A percentile compares a stretch with the other conserved stretches of the same genome.
Conservation (phyloP, 2,888 invertebrate species). For the Girardia tigrina region DNA sequence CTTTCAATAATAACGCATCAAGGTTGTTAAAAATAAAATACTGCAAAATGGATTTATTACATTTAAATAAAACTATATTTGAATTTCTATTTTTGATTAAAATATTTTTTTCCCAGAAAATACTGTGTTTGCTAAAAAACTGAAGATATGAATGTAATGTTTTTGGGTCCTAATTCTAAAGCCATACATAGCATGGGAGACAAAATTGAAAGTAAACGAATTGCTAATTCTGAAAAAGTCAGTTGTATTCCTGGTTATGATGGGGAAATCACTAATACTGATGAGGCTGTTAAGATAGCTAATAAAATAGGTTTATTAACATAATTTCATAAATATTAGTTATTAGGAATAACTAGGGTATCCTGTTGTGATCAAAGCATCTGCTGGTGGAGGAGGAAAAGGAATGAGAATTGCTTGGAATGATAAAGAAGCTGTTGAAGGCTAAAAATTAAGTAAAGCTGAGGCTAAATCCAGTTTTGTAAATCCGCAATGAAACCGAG, state of each 20-base stretch:
- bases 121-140: conserved; percentile 55
- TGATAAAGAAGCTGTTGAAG: conserved; percentile 56
- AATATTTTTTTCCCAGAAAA: too few relatives aligned
- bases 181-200: conserved; percentile 60
- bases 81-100: too few relatives aligned
- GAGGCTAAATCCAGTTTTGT: conserved; percentile 60
- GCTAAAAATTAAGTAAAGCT: conserved; percentile 55
- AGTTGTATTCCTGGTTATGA: conserved; percentile 57
- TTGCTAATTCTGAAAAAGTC: conserved; percentile 57
- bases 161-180: conserved; percentile 57
- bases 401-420: conserved; percentile 60
- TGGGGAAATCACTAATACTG: conserved; percentile 53
- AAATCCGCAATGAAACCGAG: too few relatives aligned
- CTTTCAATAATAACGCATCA: too few relatives aligned
- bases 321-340: neutral
- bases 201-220: conserved; percentile 58
- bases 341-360: conserved; percentile 50
- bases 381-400: conserved; percentile 61
- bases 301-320: conserved; percentile 53
- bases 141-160: conserved; percentile 55
- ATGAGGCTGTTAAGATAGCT: conserved; percentile 56
- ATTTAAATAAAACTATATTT: too few relatives aligned
- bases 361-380: conserved; percentile 63
- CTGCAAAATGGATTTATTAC: too few relatives aligned
- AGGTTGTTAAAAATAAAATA: too few relatives aligned